A percentile compares a stretch with the other conserved stretches of the same genome.
These are phyloP conservation scores for Morelia viridis DNA, from an alignment of 2,797 vertebrate genomes.

Conservation along the genomic window DNA sequence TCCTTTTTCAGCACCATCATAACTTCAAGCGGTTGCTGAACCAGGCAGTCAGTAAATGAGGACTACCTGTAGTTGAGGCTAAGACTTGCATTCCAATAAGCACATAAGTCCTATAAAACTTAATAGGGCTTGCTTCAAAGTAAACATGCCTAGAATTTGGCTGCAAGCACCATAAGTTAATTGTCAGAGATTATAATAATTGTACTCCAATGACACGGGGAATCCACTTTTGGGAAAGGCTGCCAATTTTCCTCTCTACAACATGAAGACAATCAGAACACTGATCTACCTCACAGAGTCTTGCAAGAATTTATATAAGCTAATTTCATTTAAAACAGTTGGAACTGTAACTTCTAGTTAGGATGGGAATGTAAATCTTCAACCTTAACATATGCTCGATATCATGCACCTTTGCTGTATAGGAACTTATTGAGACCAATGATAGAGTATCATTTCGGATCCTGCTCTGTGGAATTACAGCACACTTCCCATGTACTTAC, in stretches of 20 bases:
- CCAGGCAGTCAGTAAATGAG: background rate
- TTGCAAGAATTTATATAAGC: background rate
- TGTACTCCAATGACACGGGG: background rate
- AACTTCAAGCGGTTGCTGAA: background rate
- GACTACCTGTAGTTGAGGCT: background rate
- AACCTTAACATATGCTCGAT: background rate
- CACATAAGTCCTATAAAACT: background rate
- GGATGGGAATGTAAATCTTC: background rate
- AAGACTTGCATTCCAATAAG: background rate
- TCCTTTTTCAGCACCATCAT: background rate
- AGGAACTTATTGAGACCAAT: background rate
- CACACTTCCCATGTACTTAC: background rate
- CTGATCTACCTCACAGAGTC: background rate
- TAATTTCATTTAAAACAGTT: background rate
- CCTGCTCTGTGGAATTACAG: background rate
- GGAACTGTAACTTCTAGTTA: background rate
- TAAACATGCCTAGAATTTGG: background rate
- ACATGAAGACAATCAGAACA: background rate
- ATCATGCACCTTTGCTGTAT: background rate
- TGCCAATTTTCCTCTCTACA: background rate
- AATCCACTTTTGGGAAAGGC: background rate
- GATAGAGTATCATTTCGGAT: background rate
- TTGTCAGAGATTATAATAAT: background rate
- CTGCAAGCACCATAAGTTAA: background rate
- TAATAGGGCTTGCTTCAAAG: background rate